Base-by-base conservation (phyloP, 2,113 vertebrate genomes). In the Sardina pilchardus region DNA sequence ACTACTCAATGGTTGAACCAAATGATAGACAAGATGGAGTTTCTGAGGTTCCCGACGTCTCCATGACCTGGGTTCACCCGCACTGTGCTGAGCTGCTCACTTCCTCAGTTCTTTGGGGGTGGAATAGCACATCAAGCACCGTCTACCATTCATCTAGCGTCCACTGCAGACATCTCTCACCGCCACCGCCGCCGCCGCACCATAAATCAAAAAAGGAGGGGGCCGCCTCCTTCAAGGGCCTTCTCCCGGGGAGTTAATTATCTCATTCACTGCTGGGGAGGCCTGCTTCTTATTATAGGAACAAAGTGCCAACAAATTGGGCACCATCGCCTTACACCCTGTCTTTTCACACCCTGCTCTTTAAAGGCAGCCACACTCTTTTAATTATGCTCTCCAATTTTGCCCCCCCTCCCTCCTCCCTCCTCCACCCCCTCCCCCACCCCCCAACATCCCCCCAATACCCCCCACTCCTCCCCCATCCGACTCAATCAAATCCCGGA, bases 261-360 rank as follows among this genome's bases (percentile, higher is more conserved):
- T 95, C 92, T 92, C 90, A 86, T 93, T 92, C 92, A 90, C 81
- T 91, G 92, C 92, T 91, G 90, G 88, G 89, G 91, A 91, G 90
- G 93, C 90, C 93, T 93, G 94, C 92, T 92, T 94, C 93, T 94
- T 94, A 95, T 94, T 94, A 96, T 93, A 90, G 90, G 88, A 94
- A 94, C 94, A 94, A 95, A 96, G 93, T 92, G 90, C 90, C 92
- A 94, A 95, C 93, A 96, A 95, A 95, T 94, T 94, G 91, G 94
- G 92, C 93, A 89, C 87, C 87, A 86, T 91, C 92, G 93, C 86
- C 89, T 86, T 83, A 67, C 85, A 87, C 85, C 85, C 89, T 88
- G 89, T 83, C 89, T 84, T 87, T 84, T 63, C 42, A 75, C 87
- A 88, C 87, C 82, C 87, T 88, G 85, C 90, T 91, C 89, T 94